Conservation (phyloP, 2,113 vertebrate genomes). For the Leptocoma aspasia region DNA sequence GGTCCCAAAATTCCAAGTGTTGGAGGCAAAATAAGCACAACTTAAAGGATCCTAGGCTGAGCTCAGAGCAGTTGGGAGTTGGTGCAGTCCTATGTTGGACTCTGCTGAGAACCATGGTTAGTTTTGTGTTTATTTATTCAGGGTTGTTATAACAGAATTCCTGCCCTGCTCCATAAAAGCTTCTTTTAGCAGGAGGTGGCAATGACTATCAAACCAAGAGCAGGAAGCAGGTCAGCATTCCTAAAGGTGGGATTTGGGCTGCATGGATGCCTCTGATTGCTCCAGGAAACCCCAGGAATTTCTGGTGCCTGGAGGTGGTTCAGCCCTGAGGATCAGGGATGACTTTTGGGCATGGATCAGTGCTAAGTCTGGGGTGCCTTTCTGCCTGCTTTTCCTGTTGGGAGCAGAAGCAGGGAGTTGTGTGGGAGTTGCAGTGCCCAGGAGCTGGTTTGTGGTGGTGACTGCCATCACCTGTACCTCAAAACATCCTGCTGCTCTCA, state of each 20-base stretch:
- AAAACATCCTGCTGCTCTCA: background rate
- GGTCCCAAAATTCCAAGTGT: background rate
- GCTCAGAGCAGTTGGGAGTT: background rate
- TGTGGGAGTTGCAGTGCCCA: background rate
- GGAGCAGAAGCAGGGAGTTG: background rate
- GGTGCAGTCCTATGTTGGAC: rapidly evolving
- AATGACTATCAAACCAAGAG: background rate
- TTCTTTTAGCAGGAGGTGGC: background rate
- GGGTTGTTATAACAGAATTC: background rate
- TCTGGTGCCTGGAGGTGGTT: background rate
- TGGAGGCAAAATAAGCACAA: background rate
- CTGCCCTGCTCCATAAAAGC: background rate
- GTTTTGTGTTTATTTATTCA: background rate
- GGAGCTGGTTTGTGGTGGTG: background rate
- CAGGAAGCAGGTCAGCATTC: background rate
- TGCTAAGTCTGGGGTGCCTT: background rate
- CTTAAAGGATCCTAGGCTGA: background rate
- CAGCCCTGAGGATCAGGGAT: background rate
- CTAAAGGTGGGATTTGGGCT: background rate
- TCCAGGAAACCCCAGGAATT: background rate
- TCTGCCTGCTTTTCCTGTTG: background rate
- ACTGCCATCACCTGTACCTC: background rate
- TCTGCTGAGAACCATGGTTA: background rate
- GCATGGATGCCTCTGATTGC: background rate
- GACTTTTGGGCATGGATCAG: background rate